phyloP scores from a whole-genome alignment of 2,113 vertebrate species.

The Dendrocopos noguchii region DNA sequence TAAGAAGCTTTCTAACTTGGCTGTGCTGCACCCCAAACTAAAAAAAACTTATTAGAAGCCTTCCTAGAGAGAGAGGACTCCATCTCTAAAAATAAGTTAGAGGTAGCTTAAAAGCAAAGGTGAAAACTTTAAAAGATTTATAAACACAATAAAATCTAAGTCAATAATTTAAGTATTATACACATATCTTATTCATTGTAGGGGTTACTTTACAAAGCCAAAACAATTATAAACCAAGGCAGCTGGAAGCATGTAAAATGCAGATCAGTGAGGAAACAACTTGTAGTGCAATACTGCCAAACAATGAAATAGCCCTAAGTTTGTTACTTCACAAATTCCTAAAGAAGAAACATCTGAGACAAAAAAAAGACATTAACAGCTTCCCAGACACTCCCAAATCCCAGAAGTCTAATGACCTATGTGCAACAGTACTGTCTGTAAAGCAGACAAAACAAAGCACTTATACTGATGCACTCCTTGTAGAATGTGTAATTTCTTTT shows the following conservation, averaged over 20 bases:
- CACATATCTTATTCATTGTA: accelerated
- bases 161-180: background rate
- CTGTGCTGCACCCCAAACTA: background rate
- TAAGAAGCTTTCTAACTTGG: background rate
- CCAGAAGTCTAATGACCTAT: background rate
- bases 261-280: background rate
- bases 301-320: background rate
- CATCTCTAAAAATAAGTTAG: background rate
- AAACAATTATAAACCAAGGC: background rate
- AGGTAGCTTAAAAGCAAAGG: background rate
- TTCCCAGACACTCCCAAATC: background rate
- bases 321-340: background rate
- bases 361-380: background rate
- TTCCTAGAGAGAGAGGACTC: background rate
- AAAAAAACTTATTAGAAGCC: background rate
- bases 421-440: background rate
- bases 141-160: background rate
- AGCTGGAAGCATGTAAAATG: background rate
- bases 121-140: background rate
- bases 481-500: background rate
- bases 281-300: background rate
- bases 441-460: background rate
- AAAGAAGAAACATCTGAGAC: background rate
- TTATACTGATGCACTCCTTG: background rate
- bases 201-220: background rate